Evolutionary conservation across 2,797 vertebrate species (phyloP), one percentile per base, ranked within the genome.

Genomic region (Anabas testudineus): DNA sequence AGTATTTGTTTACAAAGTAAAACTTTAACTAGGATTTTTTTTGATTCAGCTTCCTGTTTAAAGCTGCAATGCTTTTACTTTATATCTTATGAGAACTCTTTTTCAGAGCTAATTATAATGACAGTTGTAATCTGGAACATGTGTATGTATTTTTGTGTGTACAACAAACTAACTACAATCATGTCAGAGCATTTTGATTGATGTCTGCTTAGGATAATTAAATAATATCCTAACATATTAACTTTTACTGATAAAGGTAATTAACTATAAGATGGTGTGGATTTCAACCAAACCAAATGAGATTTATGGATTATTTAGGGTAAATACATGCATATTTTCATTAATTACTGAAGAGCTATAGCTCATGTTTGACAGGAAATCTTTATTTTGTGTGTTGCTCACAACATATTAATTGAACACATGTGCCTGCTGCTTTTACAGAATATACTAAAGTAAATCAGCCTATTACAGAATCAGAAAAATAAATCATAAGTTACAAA

Each of bases 221-320:
- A 57, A 68, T 68, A 75, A 54, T 71, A 74, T 64, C 82, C 81
- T 68, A 67, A 58, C 54, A 78, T 57, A 66, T 76, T 58, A 16
- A 72, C 18, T 56, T 86, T 49, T 49, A 73, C 76, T 63, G 51
- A 71, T 62, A 61, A 34, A 55, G 14, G 26, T 19, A 48, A 42
- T 24, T 34, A 2, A 58, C 5, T 28, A 43, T 12, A 10, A 5
- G 5, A 45, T 30, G 13, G 6, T 21, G 7, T 37, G 19, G 36
- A 62, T 43, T 22, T 22, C 3, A 60, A 43, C 8, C 26, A 12
- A 7, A 10, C 28, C 26, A 45, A 16, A 37, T 32, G 1, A 2
- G 18, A 10, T 24, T 18, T 32, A 39, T 4, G 12, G 10, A 18
- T 4, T 16, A 36, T 28, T 43, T 39, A 39, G 39, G 16, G 42